Evolutionary conservation across 2,797 vertebrate genomes (phyloP).

Genomic region (Anguilla marmorata): DNA sequence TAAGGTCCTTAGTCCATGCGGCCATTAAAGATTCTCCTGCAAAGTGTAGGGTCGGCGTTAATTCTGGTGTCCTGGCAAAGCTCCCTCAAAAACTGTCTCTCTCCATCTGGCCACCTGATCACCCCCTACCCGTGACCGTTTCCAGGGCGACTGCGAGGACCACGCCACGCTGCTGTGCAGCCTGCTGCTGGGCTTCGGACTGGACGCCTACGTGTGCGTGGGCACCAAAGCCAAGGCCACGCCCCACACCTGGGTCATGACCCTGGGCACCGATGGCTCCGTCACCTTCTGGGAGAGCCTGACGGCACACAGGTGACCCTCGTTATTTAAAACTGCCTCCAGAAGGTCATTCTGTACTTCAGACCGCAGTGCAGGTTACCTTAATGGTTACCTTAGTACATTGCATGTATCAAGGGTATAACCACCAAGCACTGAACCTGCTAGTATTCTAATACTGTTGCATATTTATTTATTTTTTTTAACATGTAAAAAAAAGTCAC

Average conservation of each 20-base stretch:
- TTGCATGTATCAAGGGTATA: neutral
- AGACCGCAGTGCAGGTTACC: neutral
- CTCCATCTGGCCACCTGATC: no score
- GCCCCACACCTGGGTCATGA: conserved; percentile 93
- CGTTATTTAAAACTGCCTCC: neutral
- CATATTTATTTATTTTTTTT: no score
- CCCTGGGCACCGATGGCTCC: conserved; percentile 83
- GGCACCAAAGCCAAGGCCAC: conserved; percentile 88
- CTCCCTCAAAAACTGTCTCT: no score
- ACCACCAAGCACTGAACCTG: neutral
- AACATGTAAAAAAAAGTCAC: no score
- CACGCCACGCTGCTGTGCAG: conserved; percentile 93
- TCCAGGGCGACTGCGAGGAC: conserved; percentile 95
- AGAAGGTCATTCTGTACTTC: neutral
- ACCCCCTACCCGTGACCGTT: conserved; percentile 16
- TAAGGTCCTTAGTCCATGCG: no score
- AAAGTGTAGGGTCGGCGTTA: no score
- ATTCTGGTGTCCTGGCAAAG: no score
- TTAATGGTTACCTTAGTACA: neutral
- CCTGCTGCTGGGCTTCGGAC: conserved; percentile 90
- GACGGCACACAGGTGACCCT: conserved; percentile 85
- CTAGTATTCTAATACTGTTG: neutral
- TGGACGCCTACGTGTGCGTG: conserved; percentile 94
- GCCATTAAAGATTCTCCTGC: no score
- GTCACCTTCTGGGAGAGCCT: conserved; percentile 96